Evolutionary conservation across 2,888 invertebrate species (phyloP), one percentile per base, ranked within the genome.

Genomic region (Ceriagrion tenellum): DNA sequence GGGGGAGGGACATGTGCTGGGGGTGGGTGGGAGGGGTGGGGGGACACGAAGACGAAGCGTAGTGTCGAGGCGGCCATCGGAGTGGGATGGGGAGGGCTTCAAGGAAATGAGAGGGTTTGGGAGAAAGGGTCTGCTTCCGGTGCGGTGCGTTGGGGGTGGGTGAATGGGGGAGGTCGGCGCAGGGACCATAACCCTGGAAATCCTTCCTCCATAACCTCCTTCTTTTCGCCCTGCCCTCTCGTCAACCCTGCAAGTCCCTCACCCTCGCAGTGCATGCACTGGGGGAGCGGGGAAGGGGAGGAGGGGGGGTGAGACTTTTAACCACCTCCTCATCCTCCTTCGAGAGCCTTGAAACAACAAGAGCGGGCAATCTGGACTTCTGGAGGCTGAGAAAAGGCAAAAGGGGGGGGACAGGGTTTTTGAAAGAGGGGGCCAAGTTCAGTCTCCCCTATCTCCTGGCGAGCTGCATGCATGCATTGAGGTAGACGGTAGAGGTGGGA

Each of bases 41-140:
- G 47, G 47, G 8, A 47, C 47, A 47, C 47, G 47, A 47, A 35
- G 81, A 88, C 10, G 35, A 47, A 35, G 40, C 40, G 40, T n/a
- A 47, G 40, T 88, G 12, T 69, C 69, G n/a, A n/a, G n/a, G 69
- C 0, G 18, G 59, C 59, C 59, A 18, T 59, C 1, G 69, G 69
- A n/a, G 35, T 3, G 8, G 69, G 23, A 13, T 63, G 59, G 13
- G 59, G 59, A 20, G 18, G 59, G 59, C 10, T 59, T 59, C 59
- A 59, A 16, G 59, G 59, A 59, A 59, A 59, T 59, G 59, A 59
- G 59, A 20, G 59, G 69, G 69, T 69, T 69, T 26, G 69, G 1
- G 69, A n/a, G 69, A n/a, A 69, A 69, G 69, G 69, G 69, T 69
- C 69, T 69, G 69, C 69, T 69, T 69, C 69, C 69, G 69, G 69